Conservation (phyloP, 1,140 invertebrate genomes). For the Drosophila ambigua region DNA sequence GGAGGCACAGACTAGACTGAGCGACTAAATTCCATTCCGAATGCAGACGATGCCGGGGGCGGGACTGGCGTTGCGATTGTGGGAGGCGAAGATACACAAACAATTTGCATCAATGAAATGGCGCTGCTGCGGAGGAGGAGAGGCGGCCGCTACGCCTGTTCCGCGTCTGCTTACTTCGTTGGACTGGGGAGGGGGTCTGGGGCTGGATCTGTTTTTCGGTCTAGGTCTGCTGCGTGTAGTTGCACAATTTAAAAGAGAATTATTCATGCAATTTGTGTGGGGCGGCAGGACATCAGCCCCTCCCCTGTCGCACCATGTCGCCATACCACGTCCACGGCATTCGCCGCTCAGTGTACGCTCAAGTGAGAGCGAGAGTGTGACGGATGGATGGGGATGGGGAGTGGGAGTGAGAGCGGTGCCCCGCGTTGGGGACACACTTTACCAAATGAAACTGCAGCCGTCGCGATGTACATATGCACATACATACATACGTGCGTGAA, state of each 20-base stretch:
- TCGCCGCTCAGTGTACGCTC: no score
- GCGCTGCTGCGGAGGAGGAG: conserved; percentile 23
- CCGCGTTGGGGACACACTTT: conserved; percentile 62
- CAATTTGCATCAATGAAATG: conserved; percentile 78
- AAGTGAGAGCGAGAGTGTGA: background rate
- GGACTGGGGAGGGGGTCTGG: background rate
- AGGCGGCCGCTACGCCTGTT: background rate
- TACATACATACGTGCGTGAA: background rate
- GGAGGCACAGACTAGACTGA: conserved; percentile 5
- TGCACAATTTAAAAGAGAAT: conserved; percentile 81
- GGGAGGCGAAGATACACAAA: conserved; percentile 59
- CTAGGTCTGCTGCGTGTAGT: conserved; percentile 47
- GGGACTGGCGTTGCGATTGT: conserved; percentile 5
- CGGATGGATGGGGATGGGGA: background rate
- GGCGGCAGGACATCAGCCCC: background rate
- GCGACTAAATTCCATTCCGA: conserved; percentile 60
- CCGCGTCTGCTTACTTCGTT: no score
- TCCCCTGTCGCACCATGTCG: background rate
- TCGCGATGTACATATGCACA: background rate
- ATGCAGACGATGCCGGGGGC: conserved; percentile 51
- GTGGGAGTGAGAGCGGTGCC: conserved; percentile 14
- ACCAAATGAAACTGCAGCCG: conserved; percentile 72
- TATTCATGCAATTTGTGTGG: conserved; percentile 80
- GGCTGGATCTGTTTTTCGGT: background rate
- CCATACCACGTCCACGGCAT: background rate